Base-by-base conservation (phyloP, 1,140 invertebrate species). In the Sesamia nonagrioides region DNA sequence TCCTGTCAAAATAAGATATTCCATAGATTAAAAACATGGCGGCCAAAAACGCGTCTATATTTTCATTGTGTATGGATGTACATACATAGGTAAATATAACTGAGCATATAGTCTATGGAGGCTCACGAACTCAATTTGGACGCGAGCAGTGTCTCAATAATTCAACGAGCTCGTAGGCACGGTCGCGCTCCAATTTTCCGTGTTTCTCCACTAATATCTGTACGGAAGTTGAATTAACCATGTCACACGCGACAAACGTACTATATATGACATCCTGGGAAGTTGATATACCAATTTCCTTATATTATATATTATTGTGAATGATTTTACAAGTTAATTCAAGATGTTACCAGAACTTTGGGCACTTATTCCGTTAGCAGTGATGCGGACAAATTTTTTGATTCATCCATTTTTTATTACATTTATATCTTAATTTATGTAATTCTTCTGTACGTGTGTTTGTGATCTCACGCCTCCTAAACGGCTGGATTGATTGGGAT, bases 81-180 rank as follows among this genome's bases (percentile, higher is more conserved):
- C 2, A 0, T 40, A 45, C 17, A 42, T 66, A 66, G 35, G 9
- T 33, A 5, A 2, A 8, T 11, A 58, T 0, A 27, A 3, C 21
- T 37, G 33, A 17, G 17, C 7, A 50, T 58, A 2, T 33, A 74
- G 33, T 37, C 21, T 18, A 52, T 17, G 40, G 52, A n/a, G 11
- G 54, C 35, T 56, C 54, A 56, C 71, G 71, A 56, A 45, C 54
- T 56, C 71, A 42, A 60, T 74, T 45, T 27, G 35, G 54, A 60
- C 71, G 71, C 52, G 33, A 42, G 61, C 17, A n/a, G 60, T 17
- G 56, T 63, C 52, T 73, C 73, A 63, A 75, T 75, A 63, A 75
- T 75, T 75, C 58, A 75, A 50, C 27, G n/a, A n/a, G 48, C 42
- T 40, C 7, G 37, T 40, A 45, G 40, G 37, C 40, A 74, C 72